Evolutionary conservation across 2,797 vertebrate genomes (phyloP).

Genomic region (Danio jaintianensis): DNA sequence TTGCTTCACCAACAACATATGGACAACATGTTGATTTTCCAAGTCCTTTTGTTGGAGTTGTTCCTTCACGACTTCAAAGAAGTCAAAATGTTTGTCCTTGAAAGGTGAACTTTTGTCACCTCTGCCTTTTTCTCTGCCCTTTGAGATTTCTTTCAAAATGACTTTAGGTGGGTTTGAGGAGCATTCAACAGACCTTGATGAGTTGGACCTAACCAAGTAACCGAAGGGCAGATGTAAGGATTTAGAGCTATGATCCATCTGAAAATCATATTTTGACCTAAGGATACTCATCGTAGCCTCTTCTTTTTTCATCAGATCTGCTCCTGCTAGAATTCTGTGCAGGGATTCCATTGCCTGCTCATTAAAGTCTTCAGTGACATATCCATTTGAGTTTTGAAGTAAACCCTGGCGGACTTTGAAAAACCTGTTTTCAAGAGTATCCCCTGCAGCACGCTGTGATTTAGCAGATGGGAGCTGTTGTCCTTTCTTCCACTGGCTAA

Average conservation of each 20-base stretch:
- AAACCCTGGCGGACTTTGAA: conserved; percentile 24
- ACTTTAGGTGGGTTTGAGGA: conserved; percentile 20
- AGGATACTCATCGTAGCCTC: conserved; percentile 10
- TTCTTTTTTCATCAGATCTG: conserved; percentile 12
- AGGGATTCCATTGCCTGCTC: conserved; percentile 28
- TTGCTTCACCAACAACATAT: conserved; percentile 49
- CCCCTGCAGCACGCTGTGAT: not conserved
- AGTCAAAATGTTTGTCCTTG: conserved; percentile 37
- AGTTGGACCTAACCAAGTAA: conserved; percentile 22
- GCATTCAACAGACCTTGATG: conserved; percentile 21
- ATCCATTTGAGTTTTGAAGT: conserved; percentile 4
- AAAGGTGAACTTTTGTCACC: not conserved
- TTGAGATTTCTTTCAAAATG: conserved; percentile 9
- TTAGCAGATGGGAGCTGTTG: not conserved
- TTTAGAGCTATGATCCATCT: not conserved
- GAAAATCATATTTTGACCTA: conserved; percentile 24
- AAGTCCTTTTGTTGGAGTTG: conserved; percentile 49
- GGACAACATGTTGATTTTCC: conserved; percentile 51
- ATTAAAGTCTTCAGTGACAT: conserved; percentile 8
- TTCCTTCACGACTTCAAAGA: conserved; percentile 47
- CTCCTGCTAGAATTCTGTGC: conserved; percentile 43
- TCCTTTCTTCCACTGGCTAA: conserved; percentile 9
- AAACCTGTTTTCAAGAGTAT: conserved; percentile 14
- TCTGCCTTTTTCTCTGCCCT: conserved; percentile 24
- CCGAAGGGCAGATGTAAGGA: conserved; percentile 9